A percentile compares a stretch with the other conserved stretches of the same genome.
Conservation (phyloP, 2,797 vertebrate genomes). For the Loris lydekkerianus region DNA sequence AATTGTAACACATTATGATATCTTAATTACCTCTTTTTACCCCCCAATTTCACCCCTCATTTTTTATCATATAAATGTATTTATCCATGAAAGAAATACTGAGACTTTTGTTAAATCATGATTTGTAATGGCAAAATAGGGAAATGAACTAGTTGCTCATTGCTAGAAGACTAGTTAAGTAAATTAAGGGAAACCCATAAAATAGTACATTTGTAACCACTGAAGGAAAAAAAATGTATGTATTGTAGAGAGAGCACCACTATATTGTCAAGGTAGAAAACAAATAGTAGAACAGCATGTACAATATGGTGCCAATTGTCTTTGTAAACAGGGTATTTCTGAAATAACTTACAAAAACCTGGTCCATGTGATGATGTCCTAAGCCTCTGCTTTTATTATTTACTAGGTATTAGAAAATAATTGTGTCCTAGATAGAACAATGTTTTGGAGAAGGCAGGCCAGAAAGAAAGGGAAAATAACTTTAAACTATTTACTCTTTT, state of each 20-base stretch:
- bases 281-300: background rate
- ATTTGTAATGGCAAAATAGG: background rate
- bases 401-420: background rate
- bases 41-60: background rate
- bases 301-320: background rate
- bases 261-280: background rate
- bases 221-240: background rate
- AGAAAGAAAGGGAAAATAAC: background rate
- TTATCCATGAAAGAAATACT: background rate
- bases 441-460: background rate
- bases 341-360: background rate
- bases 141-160: background rate
- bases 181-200: background rate
- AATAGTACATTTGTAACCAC: background rate
- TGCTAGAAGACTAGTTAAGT: background rate
- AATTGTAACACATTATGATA: background rate
- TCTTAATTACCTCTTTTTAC: background rate
- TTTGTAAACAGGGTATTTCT: background rate
- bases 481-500: background rate
- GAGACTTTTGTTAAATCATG: background rate
- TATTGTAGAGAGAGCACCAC: background rate
- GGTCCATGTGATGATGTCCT: background rate
- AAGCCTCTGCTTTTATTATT: background rate
- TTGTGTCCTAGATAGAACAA: background rate
- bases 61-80: background rate